A percentile compares a stretch with the other conserved stretches of the same genome.
Conservation (phyloP, 2,888 invertebrate genomes). For the Dasypogon diadema region DNA sequence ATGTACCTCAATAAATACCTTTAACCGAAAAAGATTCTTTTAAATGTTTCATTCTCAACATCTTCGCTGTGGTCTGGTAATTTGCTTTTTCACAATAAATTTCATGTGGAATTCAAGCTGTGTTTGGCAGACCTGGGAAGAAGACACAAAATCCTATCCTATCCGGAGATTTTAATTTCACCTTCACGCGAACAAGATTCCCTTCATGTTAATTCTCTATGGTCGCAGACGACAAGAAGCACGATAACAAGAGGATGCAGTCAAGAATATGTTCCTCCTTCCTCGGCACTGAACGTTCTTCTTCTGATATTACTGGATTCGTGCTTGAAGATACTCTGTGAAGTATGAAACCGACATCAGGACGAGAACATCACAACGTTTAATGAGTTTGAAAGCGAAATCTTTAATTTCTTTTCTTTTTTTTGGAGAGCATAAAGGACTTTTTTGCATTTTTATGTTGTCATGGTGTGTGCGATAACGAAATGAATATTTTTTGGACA, state of each 20-base stretch:
- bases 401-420: neutral
- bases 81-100: constrained; percentile 42
- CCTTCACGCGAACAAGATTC: constrained; percentile 45
- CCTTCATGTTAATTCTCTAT: constrained; percentile 37
- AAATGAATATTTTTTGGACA: constrained; percentile 4
- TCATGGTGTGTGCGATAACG: constrained; percentile 31
- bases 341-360: constrained; percentile 19
- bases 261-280: no score
- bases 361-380: constrained; percentile 36
- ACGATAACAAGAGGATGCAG: constrained; percentile 42
- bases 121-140: neutral
- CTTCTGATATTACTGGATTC: neutral
- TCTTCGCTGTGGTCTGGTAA: constrained; percentile 40
- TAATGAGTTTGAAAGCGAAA: constrained; percentile 47
- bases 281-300: neutral
- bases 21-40: constrained; percentile 32
- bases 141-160: neutral
- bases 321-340: constrained; percentile 22
- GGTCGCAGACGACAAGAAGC: constrained; percentile 36
- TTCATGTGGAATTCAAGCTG: constrained; percentile 35
- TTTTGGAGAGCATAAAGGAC: neutral
- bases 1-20: constrained; percentile 17
- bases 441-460: constrained; percentile 1
- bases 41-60: constrained; percentile 1
- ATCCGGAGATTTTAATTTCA: constrained; percentile 38